Conservation (phyloP, 2,797 vertebrate species). For the Darevskia mixta region DNA sequence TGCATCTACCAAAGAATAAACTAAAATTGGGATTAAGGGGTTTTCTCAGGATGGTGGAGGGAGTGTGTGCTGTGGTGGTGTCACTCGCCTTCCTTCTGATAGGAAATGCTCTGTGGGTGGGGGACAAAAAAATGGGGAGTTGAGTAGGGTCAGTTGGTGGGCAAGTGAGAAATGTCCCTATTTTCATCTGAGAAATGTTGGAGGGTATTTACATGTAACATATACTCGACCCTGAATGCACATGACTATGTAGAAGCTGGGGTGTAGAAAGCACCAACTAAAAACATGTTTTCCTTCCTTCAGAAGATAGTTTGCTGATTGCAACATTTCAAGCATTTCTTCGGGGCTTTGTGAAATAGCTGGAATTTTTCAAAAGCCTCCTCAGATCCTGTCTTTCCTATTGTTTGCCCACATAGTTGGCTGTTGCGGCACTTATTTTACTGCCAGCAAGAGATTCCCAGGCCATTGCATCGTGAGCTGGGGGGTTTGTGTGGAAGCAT, state of each 20-base stretch:
- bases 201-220: background rate
- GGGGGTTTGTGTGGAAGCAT: slow-evolving; percentile 10
- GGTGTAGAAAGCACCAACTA: background rate
- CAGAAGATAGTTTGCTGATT: background rate
- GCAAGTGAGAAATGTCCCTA: no score
- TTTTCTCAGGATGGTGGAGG: no score
- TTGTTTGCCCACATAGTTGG: slow-evolving; percentile 7
- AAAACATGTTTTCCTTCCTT: background rate
- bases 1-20: no score
- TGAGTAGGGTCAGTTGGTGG: no score
- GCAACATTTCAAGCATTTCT: slow-evolving; percentile 33
- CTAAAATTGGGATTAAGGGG: no score
- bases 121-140: no score
- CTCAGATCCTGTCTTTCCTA: background rate
- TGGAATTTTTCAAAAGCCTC: slow-evolving; percentile 41
- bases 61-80: no score
- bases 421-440: background rate
- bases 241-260: background rate
- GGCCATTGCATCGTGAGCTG: background rate
- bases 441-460: background rate
- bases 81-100: no score
- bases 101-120: no score
- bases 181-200: no score
- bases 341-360: background rate
- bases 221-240: background rate